Percentiles rank a stretch among this genome's conserved stretches.
These are phyloP conservation scores for Drosophila melanocephala DNA, from an alignment of 2,888 invertebrate genomes.

Conservation along the genomic window DNA sequence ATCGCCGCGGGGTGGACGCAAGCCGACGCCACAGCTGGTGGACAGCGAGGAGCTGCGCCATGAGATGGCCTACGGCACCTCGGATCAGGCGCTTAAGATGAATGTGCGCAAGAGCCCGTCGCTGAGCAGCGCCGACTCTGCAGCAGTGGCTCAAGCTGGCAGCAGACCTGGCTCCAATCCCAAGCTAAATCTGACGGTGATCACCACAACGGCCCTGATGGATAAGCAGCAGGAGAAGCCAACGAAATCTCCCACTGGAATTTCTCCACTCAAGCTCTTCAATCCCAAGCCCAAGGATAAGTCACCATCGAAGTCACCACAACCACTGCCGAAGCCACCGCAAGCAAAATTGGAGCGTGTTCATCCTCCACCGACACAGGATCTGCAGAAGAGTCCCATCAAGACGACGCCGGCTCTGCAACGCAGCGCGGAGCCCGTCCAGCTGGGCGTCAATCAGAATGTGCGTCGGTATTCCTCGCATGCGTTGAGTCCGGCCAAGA, in stretches of 20 bases:
- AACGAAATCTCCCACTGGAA: conserved; percentile 43
- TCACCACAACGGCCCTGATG: conserved; percentile 57
- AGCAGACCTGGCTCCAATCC: conserved; percentile 52
- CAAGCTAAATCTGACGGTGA: conserved; percentile 63
- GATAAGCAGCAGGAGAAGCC: conserved; percentile 38
- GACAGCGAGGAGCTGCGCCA: conserved; percentile 86
- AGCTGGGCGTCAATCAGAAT: conserved; percentile 77
- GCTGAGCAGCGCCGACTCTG: conserved; percentile 65
- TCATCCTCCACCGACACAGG: conserved; percentile 40
- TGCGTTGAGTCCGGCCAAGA: conserved; percentile 73
- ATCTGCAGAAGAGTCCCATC: conserved; percentile 69
- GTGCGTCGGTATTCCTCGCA: conserved; percentile 77
- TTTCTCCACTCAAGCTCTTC: conserved; percentile 41
- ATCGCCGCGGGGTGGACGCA: conserved; percentile 77
- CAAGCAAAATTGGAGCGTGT: conserved; percentile 40
- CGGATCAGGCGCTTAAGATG: conserved; percentile 83
- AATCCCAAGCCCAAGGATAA: conserved; percentile 58
- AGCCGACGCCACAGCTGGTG: conserved; percentile 84
- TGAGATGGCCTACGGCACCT: conserved; percentile 87
- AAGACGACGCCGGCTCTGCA: conserved; percentile 78
- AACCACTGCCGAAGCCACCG: conserved; percentile 60
- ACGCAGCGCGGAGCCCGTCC: conserved; percentile 83
- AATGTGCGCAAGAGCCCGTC: conserved; percentile 81
- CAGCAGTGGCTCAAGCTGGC: conserved; percentile 22
- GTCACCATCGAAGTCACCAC: conserved; percentile 53